phyloP scores from a whole-genome alignment of 1,140 invertebrate genomes.

The Zeugodacus cucurbitae region DNA sequence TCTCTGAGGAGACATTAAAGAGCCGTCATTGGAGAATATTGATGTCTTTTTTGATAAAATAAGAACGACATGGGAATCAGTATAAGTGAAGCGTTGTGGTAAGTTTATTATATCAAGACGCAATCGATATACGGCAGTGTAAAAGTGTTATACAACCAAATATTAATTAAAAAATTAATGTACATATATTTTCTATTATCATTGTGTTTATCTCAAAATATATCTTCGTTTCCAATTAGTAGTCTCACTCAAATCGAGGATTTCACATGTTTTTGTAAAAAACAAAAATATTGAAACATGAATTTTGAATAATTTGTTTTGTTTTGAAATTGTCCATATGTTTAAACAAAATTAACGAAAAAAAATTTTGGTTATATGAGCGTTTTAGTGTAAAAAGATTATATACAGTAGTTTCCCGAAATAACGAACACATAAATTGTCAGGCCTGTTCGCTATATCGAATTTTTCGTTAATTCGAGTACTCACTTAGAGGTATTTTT shows the following conservation, averaged over 20 bases:
- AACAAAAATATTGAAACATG: background rate
- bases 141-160: background rate
- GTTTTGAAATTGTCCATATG: background rate
- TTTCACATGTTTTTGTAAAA: background rate
- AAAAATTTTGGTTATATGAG: background rate
- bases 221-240: background rate
- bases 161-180: background rate
- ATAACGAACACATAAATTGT: no score
- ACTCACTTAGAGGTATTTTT: no score
- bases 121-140: background rate
- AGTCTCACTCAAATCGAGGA: background rate
- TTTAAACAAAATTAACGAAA: background rate
- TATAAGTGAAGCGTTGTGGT: background rate
- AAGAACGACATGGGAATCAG: background rate
- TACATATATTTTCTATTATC: background rate
- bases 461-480: no score
- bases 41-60: background rate
- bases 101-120: conserved; percentile 3
- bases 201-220: no score
- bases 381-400: no score
- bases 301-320: background rate
- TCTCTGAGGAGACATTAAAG: background rate
- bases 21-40: background rate
- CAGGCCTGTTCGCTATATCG: no score
- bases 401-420: no score